Conservation (phyloP, 2,888 invertebrate genomes). For the Tenthredo livida region DNA sequence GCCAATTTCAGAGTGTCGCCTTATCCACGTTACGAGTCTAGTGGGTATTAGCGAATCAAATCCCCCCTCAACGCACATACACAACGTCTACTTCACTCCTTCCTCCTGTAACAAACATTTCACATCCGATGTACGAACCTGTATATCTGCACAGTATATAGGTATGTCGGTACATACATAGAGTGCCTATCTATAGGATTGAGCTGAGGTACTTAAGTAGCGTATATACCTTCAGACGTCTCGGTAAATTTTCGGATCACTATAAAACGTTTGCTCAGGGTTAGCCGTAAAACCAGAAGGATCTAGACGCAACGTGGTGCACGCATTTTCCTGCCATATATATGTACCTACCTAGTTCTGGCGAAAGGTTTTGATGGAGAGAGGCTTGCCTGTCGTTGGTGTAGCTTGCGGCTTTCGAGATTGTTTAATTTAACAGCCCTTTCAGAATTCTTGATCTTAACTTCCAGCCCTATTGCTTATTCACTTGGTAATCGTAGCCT, state of each 20-base stretch:
- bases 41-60: constrained; percentile 50
- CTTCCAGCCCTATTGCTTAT: constrained; percentile 18
- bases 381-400: not conserved
- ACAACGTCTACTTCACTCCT: constrained; percentile 9
- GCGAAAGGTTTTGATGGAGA: constrained; percentile 1
- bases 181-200: constrained; percentile 1
- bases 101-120: constrained; percentile 16
- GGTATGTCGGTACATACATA: not conserved
- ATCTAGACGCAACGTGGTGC: constrained; percentile 33
- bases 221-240: constrained; percentile 21
- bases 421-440: constrained; percentile 28
- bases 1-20: constrained; percentile 44
- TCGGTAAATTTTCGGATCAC: constrained; percentile 50
- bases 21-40: constrained; percentile 43
- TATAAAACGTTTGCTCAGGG: constrained; percentile 50
- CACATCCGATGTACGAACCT: not conserved
- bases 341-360: not conserved
- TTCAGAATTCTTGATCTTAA: constrained; percentile 17
- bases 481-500: not conserved
- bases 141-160: not conserved
- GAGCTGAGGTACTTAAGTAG: constrained; percentile 31
- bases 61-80: not conserved
- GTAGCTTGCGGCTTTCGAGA: not conserved
- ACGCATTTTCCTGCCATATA: not conserved
- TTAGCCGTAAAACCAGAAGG: constrained; percentile 49